A percentile compares a stretch with the other conserved stretches of the same genome.
These are phyloP conservation scores for Microplitis manilae DNA, from an alignment of 2,888 invertebrate species.

Conservation along the genomic window DNA sequence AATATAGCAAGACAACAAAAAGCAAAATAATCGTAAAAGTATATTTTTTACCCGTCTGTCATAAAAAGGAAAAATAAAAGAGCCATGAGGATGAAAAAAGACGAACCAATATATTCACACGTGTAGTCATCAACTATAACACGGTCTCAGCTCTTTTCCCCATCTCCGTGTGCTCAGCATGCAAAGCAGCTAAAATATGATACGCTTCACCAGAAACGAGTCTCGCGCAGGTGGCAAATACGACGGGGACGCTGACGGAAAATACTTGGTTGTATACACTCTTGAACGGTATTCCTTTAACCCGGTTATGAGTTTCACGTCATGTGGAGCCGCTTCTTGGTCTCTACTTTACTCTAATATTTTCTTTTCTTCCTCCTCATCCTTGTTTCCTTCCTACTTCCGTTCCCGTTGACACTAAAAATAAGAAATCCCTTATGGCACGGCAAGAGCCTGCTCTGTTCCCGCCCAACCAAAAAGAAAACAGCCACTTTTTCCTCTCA, in stretches of 20 bases:
- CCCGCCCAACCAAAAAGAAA: not conserved
- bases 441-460: not conserved
- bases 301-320: slow-evolving; percentile 11
- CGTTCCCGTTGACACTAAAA: not conserved
- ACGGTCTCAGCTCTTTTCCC: not conserved
- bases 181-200: slow-evolving; percentile 35
- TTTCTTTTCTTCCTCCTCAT: slow-evolving; percentile 9
- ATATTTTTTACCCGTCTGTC: not conserved
- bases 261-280: slow-evolving; percentile 15
- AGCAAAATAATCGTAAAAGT: not conserved
- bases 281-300: slow-evolving; percentile 22
- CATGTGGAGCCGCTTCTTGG: not conserved
- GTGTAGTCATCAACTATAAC: not conserved
- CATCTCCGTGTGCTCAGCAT: not conserved
- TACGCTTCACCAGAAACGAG: slow-evolving; percentile 17
- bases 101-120: not conserved
- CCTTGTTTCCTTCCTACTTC: not conserved
- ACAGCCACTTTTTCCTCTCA: not conserved
- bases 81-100: not conserved
- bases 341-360: not conserved
- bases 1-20: not conserved
- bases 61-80: not conserved
- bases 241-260: slow-evolving; percentile 3
- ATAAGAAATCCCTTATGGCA: not conserved
- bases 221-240: slow-evolving; percentile 36